Evolutionary conservation across 2,888 invertebrate genomes (phyloP).

Genomic region (Mythimna albipuncta): DNA sequence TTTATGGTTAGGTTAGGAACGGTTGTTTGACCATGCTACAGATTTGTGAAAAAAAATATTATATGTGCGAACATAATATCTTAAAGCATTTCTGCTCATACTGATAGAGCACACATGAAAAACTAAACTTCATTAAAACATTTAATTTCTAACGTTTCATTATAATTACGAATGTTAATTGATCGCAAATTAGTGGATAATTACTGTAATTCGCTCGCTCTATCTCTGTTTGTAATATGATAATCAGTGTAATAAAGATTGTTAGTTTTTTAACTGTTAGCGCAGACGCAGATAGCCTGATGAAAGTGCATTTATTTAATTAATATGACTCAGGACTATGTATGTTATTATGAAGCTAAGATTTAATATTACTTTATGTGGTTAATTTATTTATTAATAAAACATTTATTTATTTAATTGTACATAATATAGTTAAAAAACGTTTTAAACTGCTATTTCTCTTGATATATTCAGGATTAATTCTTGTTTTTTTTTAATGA

Average conservation of each 20-base stretch:
- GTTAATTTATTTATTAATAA: too few species aligned
- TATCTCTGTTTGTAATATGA: constrained; percentile 51
- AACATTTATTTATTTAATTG: too few species aligned
- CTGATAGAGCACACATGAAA: constrained; percentile 1
- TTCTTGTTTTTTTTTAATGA: too few species aligned
- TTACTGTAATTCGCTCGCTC: constrained; percentile 43
- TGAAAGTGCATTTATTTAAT: constrained; percentile 16
- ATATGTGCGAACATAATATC: background rate
- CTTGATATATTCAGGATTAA: background rate
- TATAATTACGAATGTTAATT: constrained; percentile 54
- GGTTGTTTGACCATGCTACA: too few species aligned
- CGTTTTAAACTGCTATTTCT: background rate
- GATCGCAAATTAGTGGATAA: constrained; percentile 54
- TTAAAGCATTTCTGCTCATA: background rate
- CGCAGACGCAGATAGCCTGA: background rate
- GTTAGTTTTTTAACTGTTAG: constrained; percentile 37
- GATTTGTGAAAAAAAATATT: too few species aligned
- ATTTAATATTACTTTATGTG: constrained; percentile 2
- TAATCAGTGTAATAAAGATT: constrained; percentile 56
- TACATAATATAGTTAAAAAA: too few species aligned
- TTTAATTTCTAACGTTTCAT: constrained; percentile 21
- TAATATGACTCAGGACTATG: constrained; percentile 13
- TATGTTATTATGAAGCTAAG: background rate
- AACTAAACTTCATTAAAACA: constrained; percentile 1
- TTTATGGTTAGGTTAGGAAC: too few species aligned